Evolutionary conservation across 1,140 invertebrate species (phyloP).

Genomic region (Steinernema khuongi): DNA sequence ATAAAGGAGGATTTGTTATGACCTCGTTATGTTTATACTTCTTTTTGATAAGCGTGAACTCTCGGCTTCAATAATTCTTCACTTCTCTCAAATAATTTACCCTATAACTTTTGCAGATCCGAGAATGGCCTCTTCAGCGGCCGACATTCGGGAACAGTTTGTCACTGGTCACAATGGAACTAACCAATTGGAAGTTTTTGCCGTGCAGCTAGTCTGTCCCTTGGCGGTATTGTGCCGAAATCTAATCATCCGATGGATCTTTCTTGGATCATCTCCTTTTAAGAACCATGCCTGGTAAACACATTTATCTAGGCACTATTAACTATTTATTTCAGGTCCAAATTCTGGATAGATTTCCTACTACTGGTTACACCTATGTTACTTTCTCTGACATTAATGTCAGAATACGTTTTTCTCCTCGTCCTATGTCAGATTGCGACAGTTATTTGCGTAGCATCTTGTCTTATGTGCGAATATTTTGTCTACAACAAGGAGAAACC

Average conservation of each 20-base stretch:
- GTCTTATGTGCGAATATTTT: conserved; percentile 23
- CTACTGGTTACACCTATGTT: conserved; percentile 25
- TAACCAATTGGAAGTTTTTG: conserved; percentile 27
- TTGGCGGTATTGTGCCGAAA: conserved; percentile 28
- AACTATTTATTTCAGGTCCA: conserved; percentile 26
- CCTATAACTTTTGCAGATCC: too few relatives aligned
- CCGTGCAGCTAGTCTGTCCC: conserved; percentile 17
- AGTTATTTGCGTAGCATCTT: conserved; percentile 16
- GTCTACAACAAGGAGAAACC: background rate
- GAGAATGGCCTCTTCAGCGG: background rate
- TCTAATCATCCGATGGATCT: conserved; percentile 35
- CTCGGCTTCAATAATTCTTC: too few relatives aligned
- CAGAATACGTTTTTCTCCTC: background rate
- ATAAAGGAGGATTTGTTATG: background rate
- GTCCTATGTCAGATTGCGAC: background rate
- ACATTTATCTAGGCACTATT: background rate
- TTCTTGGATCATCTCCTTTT: conserved; percentile 19
- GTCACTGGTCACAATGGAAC: conserved; percentile 20
- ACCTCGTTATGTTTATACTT: conserved; percentile 7
- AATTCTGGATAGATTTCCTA: conserved; percentile 28
- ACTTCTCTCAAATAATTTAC: too few relatives aligned
- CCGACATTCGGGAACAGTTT: conserved; percentile 12
- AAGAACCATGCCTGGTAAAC: background rate
- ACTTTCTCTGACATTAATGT: conserved; percentile 24
- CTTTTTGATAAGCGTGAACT: too few relatives aligned